Evolutionary conservation across 2,113 vertebrate genomes (phyloP), one percentile per base, ranked within the genome.

Genomic region (Steatornis caripensis): DNA sequence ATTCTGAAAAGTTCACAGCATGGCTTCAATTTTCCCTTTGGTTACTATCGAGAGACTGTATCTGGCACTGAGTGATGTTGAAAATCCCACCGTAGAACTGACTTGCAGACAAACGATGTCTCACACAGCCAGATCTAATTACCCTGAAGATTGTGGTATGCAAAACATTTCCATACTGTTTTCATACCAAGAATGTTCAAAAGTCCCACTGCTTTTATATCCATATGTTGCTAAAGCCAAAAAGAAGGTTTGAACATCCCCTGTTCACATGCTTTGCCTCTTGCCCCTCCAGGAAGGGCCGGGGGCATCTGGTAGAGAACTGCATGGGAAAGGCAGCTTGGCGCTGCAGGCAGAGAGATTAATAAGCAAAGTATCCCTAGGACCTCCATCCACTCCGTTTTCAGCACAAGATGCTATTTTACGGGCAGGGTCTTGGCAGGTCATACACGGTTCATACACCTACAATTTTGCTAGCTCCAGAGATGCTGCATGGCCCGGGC

Each of bases 391-490:
- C 32, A 18, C 18, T 34, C 68, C 6, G 5, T 12, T 69, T 57
- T 10, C 53, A 60, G 60, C 55, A 32, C 20, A 68, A 76, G 16
- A 11, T 1, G 2, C 27, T 37, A 0, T 24, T 75, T 48, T 41
- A 39, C 1, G 1, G 62, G 34, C 48, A 61, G 45, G 19, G 9
- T 32, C 89, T 83, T 48, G 77, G 60, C 37, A 72, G 75, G 5
- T 30, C 27, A 6, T 2, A 12, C 6, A 13, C 1, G 2, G 7
- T 3, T 36, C 32, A 36, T 3, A 22, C 27, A 69, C 23, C 5
- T 14, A 4, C 9, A 1, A 3, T 9, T 80, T 48, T 58, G 10
- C 26, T 32, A 8, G 22, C 26, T 58, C 64, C 60, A 48, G 76
- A 65, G 49, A 12, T 30, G 49, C 26, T 89, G 32, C 17, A 9